Evolutionary conservation across 2,113 vertebrate genomes (phyloP).

Genomic region (Hoplias malabaricus): DNA sequence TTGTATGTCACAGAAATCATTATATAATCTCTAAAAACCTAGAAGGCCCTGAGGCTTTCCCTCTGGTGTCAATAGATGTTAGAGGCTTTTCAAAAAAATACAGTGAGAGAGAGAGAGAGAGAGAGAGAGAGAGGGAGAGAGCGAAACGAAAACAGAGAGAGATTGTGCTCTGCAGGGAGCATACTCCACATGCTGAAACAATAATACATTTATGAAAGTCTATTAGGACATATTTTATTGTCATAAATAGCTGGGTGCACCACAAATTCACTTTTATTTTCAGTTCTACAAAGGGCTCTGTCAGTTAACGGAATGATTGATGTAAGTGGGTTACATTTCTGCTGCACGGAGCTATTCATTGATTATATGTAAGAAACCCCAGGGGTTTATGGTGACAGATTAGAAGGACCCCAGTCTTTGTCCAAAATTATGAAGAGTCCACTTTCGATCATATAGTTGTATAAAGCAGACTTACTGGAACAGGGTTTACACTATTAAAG

Average conservation of each 20-base stretch:
- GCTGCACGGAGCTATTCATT: neutral
- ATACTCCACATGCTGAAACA: neutral
- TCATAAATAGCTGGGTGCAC: neutral
- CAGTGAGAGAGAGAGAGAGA: neutral
- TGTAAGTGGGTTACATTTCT: constrained; percentile 13
- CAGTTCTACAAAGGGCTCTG: constrained; percentile 9
- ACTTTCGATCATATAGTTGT: neutral
- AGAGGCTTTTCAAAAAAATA: too few relatives aligned
- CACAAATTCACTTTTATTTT: constrained; percentile 17
- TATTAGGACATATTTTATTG: neutral
- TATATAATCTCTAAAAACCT: too few relatives aligned
- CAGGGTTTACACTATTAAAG: neutral
- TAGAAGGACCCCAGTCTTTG: neutral
- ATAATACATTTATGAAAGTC: constrained; percentile 9
- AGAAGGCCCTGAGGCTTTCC: too few relatives aligned
- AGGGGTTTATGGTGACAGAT: neutral
- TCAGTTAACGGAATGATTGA: constrained; percentile 5
- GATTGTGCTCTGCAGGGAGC: neutral
- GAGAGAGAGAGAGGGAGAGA: neutral
- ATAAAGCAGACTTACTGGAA: neutral
- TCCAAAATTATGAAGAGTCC: neutral
- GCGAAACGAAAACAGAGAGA: neutral
- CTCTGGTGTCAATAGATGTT: too few relatives aligned
- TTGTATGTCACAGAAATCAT: too few relatives aligned
- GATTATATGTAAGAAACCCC: neutral